Conservation (phyloP, 1,140 invertebrate species). For the Drosophila seguyi region DNA sequence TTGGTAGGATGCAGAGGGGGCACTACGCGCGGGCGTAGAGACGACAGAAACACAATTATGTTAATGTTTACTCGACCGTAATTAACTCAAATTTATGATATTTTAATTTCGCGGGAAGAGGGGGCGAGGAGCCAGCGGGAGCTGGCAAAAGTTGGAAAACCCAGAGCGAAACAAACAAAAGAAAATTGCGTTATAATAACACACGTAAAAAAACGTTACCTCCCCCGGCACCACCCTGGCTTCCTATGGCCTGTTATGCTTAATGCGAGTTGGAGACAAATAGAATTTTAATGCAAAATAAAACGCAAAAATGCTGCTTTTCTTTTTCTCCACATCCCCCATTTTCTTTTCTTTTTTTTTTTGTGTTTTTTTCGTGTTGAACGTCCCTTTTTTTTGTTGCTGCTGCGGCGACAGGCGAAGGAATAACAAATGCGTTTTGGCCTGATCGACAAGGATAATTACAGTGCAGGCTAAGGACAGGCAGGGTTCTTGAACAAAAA, state of each 20-base stretch:
- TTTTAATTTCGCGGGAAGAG: conserved; percentile 65
- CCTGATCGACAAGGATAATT: conserved; percentile 20
- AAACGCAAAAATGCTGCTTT: conserved; percentile 15
- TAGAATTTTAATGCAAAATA: conserved; percentile 75
- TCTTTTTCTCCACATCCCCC: not conserved
- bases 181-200: conserved; percentile 81
- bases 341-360: not conserved
- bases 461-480: not conserved
- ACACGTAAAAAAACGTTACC: conserved; percentile 62
- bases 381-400: conserved; percentile 18
- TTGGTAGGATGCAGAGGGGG: not conserved
- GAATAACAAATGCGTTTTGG: conserved; percentile 35
- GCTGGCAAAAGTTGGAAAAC: conserved; percentile 28
- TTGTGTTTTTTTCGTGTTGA: not conserved
- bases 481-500: not conserved
- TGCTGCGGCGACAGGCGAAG: too few relatives aligned
- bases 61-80: conserved; percentile 83
- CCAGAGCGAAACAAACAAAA: conserved; percentile 55
- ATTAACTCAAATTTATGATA: conserved; percentile 83
- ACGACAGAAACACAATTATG: conserved; percentile 77
- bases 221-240: too few relatives aligned
- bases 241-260: conserved; percentile 3
- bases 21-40: conserved; percentile 14
- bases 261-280: conserved; percentile 65
- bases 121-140: not conserved